These are phyloP conservation scores for Volucella zonaria DNA, from an alignment of 2,888 invertebrate genomes.

Conservation along the genomic window DNA sequence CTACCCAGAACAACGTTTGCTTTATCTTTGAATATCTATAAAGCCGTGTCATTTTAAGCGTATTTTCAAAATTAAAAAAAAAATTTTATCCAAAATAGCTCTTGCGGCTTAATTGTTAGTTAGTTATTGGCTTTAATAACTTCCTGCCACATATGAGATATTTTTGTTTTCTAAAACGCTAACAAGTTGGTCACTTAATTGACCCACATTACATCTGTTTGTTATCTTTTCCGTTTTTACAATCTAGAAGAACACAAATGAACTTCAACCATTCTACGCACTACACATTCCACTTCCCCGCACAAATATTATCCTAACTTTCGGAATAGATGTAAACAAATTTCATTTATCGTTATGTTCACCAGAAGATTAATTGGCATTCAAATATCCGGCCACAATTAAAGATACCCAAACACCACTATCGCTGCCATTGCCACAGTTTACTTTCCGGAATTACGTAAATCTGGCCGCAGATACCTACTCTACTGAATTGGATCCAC, in stretches of 20 bases:
- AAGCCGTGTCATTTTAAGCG: too few species aligned
- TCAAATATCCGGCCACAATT: constrained; percentile 47
- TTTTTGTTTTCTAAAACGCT: too few species aligned
- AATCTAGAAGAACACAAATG: not conserved
- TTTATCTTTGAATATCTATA: too few species aligned
- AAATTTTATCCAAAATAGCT: too few species aligned
- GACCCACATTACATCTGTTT: too few species aligned
- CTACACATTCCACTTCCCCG: not conserved
- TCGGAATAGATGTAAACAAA: constrained; percentile 36
- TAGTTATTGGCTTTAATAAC: too few species aligned
- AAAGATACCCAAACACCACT: constrained; percentile 24
- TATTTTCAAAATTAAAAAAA: too few species aligned
- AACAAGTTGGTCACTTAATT: too few species aligned
- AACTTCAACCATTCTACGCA: not conserved
- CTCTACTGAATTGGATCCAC: constrained; percentile 31
- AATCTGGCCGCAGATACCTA: constrained; percentile 43
- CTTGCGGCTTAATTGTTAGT: too few species aligned
- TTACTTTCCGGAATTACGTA: constrained; percentile 30
- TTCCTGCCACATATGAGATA: too few species aligned
- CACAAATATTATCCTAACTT: constrained; percentile 23
- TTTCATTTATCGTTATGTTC: not conserved
- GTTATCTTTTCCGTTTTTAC: too few species aligned
- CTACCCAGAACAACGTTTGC: too few species aligned
- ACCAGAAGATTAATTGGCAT: constrained; percentile 25
- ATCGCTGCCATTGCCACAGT: constrained; percentile 11